Evolutionary conservation across 1,140 invertebrate species (phyloP).

Genomic region (Drosophila jambulina): DNA sequence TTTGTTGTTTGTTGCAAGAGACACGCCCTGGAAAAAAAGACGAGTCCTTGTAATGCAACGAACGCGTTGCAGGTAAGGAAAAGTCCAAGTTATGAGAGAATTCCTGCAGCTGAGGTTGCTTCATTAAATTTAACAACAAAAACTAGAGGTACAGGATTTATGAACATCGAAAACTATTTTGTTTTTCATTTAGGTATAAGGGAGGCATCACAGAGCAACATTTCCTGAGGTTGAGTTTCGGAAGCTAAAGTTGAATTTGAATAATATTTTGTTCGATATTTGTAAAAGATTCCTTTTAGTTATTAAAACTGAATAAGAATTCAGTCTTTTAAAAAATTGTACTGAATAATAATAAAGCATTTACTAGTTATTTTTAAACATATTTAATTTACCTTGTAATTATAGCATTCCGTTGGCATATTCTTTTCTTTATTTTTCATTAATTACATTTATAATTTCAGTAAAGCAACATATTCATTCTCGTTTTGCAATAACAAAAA

Average conservation of each 20-base stretch:
- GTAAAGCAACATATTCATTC: background rate
- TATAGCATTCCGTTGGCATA: background rate
- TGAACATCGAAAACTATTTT: background rate
- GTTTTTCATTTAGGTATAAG: background rate
- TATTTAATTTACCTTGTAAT: background rate
- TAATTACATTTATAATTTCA: background rate
- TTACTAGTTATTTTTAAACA: background rate
- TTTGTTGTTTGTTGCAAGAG: constrained; percentile 10
- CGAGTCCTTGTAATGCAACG: background rate
- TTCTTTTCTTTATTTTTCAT: background rate
- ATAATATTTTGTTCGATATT: background rate
- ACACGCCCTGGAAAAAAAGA: constrained; percentile 5
- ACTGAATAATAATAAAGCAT: too few species aligned
- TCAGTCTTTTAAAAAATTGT: too few species aligned
- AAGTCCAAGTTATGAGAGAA: constrained; percentile 9
- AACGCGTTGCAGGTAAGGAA: constrained; percentile 19
- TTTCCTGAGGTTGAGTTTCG: background rate
- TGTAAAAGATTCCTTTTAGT: background rate
- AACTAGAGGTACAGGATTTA: background rate
- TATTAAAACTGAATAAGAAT: background rate
- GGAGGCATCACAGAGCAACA: too few species aligned
- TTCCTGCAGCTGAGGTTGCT: constrained; percentile 11
- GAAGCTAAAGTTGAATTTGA: background rate
- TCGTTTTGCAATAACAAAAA: background rate
- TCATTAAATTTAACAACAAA: constrained; percentile 3